phyloP scores from a whole-genome alignment of 1,140 invertebrate species.

The Ceratosolen solmsi region DNA sequence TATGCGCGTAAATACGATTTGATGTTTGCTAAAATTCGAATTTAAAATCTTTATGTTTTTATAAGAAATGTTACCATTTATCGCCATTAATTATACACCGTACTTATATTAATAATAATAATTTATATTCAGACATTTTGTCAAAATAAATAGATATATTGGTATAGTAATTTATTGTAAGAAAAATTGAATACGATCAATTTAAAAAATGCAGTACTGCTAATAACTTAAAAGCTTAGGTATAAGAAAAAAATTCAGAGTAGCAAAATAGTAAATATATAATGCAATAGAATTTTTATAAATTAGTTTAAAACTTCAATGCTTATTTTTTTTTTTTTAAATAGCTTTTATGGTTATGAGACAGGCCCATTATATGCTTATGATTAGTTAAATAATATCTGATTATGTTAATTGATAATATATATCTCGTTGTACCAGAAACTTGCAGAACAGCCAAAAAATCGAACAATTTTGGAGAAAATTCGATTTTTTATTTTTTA shows the following conservation, averaged over 20 bases:
- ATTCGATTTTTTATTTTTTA: slow-evolving; percentile 9
- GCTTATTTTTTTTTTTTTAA: not conserved
- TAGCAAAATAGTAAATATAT: not conserved
- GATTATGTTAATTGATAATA: not conserved
- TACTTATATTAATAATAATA: no score
- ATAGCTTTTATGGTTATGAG: no score
- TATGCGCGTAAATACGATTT: no score
- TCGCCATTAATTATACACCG: no score
- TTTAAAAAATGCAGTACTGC: not conserved
- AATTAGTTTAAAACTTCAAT: not conserved
- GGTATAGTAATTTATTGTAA: no score
- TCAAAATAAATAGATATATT: no score
- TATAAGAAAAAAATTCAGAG: no score
- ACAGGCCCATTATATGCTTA: not conserved
- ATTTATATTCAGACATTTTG: no score
- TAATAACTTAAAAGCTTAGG: not conserved
- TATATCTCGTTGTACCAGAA: not conserved
- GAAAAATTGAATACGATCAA: not conserved
- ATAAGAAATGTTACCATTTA: no score
- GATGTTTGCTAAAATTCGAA: no score
- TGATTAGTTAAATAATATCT: slow-evolving; percentile 15
- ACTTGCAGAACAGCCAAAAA: not conserved
- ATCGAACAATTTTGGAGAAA: slow-evolving; percentile 9
- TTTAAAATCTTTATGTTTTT: no score
- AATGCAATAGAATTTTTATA: not conserved